Conservation (phyloP, 2,113 vertebrate species). For the Epinephelus moara region DNA sequence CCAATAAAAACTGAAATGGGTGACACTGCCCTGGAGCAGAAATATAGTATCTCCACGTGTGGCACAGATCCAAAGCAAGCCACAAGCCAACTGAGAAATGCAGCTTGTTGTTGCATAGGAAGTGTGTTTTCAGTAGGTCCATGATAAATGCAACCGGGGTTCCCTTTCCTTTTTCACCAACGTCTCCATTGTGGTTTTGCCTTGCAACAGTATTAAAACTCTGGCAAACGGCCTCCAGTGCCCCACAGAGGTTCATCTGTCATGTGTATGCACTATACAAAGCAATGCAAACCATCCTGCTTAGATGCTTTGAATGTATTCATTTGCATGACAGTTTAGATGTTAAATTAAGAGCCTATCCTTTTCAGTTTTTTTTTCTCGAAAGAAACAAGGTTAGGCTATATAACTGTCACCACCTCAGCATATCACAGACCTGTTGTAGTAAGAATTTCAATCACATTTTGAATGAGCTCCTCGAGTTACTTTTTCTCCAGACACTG, state of each 20-base stretch:
- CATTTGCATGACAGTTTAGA: constrained; percentile 31
- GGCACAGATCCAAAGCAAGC: constrained; percentile 69
- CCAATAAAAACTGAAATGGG: constrained; percentile 66
- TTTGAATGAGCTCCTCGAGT: constrained; percentile 28
- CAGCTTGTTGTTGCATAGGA: constrained; percentile 67
- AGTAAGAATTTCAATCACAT: neutral
- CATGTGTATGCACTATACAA: neutral
- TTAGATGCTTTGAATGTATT: neutral
- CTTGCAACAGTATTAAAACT: constrained; percentile 54
- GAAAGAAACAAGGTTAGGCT: neutral
- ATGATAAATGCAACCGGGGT: constrained; percentile 76
- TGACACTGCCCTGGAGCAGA: constrained; percentile 67
- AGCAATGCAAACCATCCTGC: neutral
- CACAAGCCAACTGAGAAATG: constrained; percentile 69
- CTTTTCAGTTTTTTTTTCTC: constrained; percentile 30
- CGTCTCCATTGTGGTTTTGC: constrained; percentile 81
- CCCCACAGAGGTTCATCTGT: neutral
- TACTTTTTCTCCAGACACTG: constrained; percentile 28
- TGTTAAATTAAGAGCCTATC: neutral
- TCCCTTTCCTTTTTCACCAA: constrained; percentile 79
- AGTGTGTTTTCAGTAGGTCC: constrained; percentile 78
- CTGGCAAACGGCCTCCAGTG: neutral
- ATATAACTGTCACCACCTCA: neutral
- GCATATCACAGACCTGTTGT: neutral
- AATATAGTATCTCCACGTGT: constrained; percentile 56